phyloP scores from a whole-genome alignment of 2,888 invertebrate species.

The Mimas tiliae region DNA sequence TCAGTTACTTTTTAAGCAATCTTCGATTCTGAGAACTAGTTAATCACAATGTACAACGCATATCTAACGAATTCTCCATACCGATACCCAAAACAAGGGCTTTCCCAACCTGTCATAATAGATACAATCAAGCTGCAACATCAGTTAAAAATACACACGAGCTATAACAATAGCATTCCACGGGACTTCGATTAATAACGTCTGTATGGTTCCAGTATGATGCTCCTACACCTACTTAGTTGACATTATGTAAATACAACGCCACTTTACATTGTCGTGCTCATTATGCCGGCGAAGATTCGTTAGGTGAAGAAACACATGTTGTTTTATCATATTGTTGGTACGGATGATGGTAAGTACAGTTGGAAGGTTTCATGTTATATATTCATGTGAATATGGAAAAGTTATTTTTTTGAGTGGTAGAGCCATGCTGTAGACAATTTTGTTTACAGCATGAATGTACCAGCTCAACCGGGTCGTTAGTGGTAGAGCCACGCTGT shows the following conservation, averaged over 20 bases:
- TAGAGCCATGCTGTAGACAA: too few species aligned
- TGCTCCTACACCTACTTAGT: conserved; percentile 82
- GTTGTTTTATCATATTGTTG: conserved; percentile 76
- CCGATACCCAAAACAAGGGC: conserved; percentile 40
- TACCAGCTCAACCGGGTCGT: too few species aligned
- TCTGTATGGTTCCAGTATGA: conserved; percentile 57
- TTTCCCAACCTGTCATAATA: conserved; percentile 55
- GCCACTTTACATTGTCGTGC: conserved; percentile 82
- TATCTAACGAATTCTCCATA: conserved; percentile 8
- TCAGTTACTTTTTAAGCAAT: too few species aligned
- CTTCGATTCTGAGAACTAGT: not conserved
- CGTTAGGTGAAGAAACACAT: conserved; percentile 85
- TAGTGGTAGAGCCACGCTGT: too few species aligned
- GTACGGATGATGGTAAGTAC: conserved; percentile 54
- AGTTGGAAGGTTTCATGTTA: not conserved
- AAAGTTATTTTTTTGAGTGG: too few species aligned
- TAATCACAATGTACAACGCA: not conserved
- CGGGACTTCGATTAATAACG: conserved; percentile 76
- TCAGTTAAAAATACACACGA: conserved; percentile 70
- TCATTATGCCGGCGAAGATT: conserved; percentile 82
- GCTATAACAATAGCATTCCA: conserved; percentile 78
- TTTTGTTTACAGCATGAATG: too few species aligned
- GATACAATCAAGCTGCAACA: conserved; percentile 51
- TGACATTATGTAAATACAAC: conserved; percentile 84
- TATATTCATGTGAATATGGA: too few species aligned